Base-by-base conservation (phyloP, 2,113 vertebrate species). In the Cavia porcellus region DNA sequence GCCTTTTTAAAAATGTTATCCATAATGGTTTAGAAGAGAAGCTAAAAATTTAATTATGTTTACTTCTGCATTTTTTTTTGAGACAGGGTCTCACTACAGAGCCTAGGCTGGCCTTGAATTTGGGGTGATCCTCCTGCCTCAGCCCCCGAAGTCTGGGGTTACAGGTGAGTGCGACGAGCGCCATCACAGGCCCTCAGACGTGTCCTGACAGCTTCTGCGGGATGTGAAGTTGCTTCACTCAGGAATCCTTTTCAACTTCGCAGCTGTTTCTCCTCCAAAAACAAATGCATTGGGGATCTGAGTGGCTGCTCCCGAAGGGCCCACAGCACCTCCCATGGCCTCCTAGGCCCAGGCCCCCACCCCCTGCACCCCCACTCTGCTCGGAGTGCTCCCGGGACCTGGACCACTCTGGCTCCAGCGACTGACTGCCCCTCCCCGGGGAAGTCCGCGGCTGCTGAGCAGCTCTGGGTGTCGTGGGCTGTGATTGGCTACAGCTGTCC, bases 251-350 rank as follows among this genome's bases (percentile, higher is more conserved):
- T 97, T 80, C 38, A 0, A 28, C 38, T 5, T 77, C 45, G 62
- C 94, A 96, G 95, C 93, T 96, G 92, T 57, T 91, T 42, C 79
- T 85, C 88, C 79, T 98, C 79, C 74, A 89, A 20, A 92, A 83
- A 57, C 97, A 96, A 96, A 97, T 88, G 55, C 85, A 82, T 84
- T 15, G 9, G 70, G 83, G 93, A 68, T 57, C 45, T 0, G 10
- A 20, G 45, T 4, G 57, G 86, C 81, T 72, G 1, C 15, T 50
- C 1, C 20, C 0, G 10, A 47, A 70, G 22, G 19, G 64, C 59
- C 7, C 3, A 7, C 47, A 0, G 1, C 9, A 3, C 45, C 45
- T 15, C 7, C 75, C 45, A 22, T 38, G 28, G 75, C 75, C 45
- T 79, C 14, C 5, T 19, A 1, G 75, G 74, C 42, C 75, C 38